phyloP scores from a whole-genome alignment of 1,140 invertebrate genomes.

The Calliopsis andreniformis region DNA sequence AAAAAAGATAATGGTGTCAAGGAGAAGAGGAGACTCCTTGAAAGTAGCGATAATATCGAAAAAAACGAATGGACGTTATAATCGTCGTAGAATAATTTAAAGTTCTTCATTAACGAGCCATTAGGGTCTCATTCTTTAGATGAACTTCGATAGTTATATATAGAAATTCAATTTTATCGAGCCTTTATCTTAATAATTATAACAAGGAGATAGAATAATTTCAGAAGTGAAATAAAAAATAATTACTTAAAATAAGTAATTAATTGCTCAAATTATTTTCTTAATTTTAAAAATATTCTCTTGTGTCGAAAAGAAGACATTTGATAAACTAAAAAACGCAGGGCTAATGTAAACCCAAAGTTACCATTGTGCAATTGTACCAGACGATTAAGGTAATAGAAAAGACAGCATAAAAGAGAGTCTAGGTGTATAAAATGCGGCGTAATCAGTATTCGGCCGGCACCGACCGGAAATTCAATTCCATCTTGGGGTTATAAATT shows the following conservation, averaged over 20 bases:
- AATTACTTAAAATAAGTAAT: too few species aligned
- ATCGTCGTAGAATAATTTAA: constrained; percentile 20
- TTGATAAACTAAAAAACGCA: not conserved
- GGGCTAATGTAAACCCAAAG: constrained; percentile 35
- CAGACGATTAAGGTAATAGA: constrained; percentile 45
- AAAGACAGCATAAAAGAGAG: not conserved
- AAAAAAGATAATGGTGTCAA: too few species aligned
- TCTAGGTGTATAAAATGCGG: constrained; percentile 49
- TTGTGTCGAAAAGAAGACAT: constrained; percentile 18
- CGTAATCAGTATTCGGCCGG: constrained; percentile 63
- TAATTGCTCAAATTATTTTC: too few species aligned
- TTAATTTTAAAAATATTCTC: too few species aligned
- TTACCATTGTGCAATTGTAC: constrained; percentile 37
- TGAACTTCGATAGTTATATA: constrained; percentile 29
- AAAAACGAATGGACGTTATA: not conserved
- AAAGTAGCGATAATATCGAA: constrained; percentile 7
- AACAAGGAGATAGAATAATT: too few species aligned
- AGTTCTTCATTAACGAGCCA: constrained; percentile 20
- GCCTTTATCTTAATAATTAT: too few species aligned
- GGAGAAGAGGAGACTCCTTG: not conserved
- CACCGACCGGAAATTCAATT: constrained; percentile 60
- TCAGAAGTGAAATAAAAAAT: too few species aligned
- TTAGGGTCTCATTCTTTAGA: constrained; percentile 3
- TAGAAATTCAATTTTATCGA: constrained; percentile 30
- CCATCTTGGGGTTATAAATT: constrained; percentile 67